Conservation (phyloP, 2,797 vertebrate genomes). For the Lepus townsendii region DNA sequence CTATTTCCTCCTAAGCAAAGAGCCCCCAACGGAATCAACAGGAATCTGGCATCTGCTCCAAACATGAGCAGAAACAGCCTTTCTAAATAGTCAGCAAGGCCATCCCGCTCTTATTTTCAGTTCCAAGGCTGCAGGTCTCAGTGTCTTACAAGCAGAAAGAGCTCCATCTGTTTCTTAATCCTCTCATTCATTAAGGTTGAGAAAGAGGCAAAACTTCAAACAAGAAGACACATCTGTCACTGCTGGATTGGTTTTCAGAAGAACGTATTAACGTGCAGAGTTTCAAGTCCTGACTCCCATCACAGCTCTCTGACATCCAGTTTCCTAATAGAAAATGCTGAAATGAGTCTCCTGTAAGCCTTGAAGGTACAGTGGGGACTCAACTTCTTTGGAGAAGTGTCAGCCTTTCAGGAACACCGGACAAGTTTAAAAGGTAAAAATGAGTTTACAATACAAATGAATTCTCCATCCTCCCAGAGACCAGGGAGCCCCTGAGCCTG, state of each 20-base stretch:
- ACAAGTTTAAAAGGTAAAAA: conserved; percentile 70
- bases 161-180: background rate
- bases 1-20: background rate
- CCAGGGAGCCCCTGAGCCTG: conserved; percentile 26
- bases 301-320: conserved; percentile 3
- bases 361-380: conserved; percentile 27
- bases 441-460: conserved; percentile 61
- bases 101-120: background rate
- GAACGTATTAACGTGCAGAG: background rate
- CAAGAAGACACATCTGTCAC: background rate
- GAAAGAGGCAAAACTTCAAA: conserved; percentile 30
- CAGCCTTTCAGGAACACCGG: conserved; percentile 52
- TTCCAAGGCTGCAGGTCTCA: background rate
- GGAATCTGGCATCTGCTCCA: background rate
- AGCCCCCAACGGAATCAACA: background rate
- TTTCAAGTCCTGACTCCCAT: background rate
- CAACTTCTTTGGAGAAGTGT: conserved; percentile 64
- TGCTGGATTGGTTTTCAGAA: background rate
- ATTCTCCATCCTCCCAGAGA: background rate
- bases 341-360: conserved; percentile 28
- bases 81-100: background rate
- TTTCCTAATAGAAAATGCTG: conserved; percentile 26
- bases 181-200: conserved; percentile 13
- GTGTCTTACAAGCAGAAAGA: background rate
- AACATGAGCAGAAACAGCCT: background rate